Conservation (phyloP, 2,888 invertebrate species). For the Orthonevra nobilis region DNA sequence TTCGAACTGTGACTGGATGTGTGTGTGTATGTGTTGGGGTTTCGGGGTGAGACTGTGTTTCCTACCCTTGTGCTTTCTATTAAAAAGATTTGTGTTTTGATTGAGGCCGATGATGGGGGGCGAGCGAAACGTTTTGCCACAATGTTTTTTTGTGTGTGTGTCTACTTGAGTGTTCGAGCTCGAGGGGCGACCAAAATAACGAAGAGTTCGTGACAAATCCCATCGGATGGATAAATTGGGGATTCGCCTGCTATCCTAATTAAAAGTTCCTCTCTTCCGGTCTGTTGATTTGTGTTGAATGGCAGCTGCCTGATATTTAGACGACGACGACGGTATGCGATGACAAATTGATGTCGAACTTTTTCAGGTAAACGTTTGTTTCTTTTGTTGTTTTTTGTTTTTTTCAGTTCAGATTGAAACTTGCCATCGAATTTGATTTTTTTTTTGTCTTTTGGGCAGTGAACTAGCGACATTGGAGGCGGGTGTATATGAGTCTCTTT, state of each 20-base stretch:
- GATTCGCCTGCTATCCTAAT: conserved; percentile 32
- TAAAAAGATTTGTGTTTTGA: conserved; percentile 60
- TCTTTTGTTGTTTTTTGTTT: neutral
- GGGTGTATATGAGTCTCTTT: too few species aligned
- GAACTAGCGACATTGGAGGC: too few species aligned
- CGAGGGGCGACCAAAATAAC: neutral
- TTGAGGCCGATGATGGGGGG: too few species aligned
- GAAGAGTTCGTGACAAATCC: conserved; percentile 37
- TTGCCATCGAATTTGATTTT: too few species aligned
- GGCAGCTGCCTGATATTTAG: too few species aligned
- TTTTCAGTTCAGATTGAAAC: too few species aligned
- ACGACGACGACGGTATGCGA: neutral
- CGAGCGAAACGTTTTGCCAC: conserved; percentile 39
- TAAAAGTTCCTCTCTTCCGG: conserved; percentile 15
- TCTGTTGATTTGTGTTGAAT: conserved; percentile 6
- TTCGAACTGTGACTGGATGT: neutral
- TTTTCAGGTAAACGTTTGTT: neutral
- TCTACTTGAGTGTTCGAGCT: conserved; percentile 9
- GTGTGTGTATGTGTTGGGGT: neutral
- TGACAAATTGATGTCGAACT: conserved; percentile 13
- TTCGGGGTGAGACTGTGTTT: conserved; percentile 11
- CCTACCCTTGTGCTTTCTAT: conserved; percentile 19
- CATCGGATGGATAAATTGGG: conserved; percentile 21
- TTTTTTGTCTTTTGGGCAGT: too few species aligned
- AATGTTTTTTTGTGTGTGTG: conserved; percentile 38